A percentile compares a stretch with the other conserved stretches of the same genome.
Evolutionary conservation across 2,113 vertebrate genomes (phyloP).

Genomic region (Oryzias melastigma): DNA sequence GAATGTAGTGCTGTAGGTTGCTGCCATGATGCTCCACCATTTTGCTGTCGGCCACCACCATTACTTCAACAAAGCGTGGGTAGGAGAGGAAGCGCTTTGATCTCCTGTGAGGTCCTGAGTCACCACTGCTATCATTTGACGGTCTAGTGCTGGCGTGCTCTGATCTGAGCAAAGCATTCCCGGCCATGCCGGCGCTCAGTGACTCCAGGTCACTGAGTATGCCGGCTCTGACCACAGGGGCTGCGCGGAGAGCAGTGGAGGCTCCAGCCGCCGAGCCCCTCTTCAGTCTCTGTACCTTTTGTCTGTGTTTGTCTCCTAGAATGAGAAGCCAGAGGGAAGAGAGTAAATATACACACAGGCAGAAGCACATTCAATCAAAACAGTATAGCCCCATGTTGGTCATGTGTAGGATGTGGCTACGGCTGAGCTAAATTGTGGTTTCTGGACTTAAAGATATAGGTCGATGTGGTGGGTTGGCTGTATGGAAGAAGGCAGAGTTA

Average conservation of each 20-base stretch:
- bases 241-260: slow-evolving; percentile 22
- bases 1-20: slow-evolving; percentile 95
- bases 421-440: slow-evolving; percentile 10
- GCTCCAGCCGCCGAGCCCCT: slow-evolving; percentile 41
- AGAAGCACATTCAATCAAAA: slow-evolving; percentile 14
- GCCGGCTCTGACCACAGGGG: slow-evolving; percentile 41
- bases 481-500: slow-evolving; percentile 14
- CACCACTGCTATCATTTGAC: slow-evolving; percentile 71
- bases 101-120: slow-evolving; percentile 83
- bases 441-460: slow-evolving; percentile 18
- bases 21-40: slow-evolving; percentile 94
- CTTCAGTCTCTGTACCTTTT: slow-evolving; percentile 74
- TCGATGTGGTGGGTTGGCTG: slow-evolving; percentile 11
- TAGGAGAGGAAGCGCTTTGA: slow-evolving; percentile 95
- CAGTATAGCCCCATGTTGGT: slow-evolving; percentile 17
- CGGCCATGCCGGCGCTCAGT: slow-evolving; percentile 74
- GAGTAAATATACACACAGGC: slow-evolving; percentile 37
- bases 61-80: slow-evolving; percentile 96
- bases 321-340: slow-evolving; percentile 30
- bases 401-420: slow-evolving; percentile 14
- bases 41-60: slow-evolving; percentile 96
- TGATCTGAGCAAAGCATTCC: slow-evolving; percentile 61
- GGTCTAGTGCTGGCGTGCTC: slow-evolving; percentile 48
- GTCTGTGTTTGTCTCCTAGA: slow-evolving; percentile 82
- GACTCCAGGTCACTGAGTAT: slow-evolving; percentile 78